Base-by-base conservation (phyloP, 2,113 vertebrate genomes). In the Lanius ludovicianus region DNA sequence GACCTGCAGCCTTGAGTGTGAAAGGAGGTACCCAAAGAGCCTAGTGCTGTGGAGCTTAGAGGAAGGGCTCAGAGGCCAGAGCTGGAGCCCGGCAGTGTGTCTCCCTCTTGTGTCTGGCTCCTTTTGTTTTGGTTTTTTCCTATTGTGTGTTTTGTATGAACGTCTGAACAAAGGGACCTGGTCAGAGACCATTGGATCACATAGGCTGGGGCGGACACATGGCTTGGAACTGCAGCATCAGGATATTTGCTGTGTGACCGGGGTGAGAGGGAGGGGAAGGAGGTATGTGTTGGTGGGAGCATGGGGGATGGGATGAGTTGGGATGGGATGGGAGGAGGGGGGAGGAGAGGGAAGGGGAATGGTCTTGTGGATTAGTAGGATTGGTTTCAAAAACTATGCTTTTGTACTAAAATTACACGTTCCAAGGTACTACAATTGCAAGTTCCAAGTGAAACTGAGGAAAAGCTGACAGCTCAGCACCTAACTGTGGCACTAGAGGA, bases 211-310 rank as follows among this genome's bases (percentile, higher is more conserved):
- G 95, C 93, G 85, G 90, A 96, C 91, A 92, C 87, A 95, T 70
- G 96, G 94, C 80, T 92, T 88, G 86, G 92, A 95, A 96, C 82
- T 96, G 93, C 96, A 92, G 85, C 71, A 93, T 96, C 95, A 97
- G 95, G 96, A 93, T 52, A 95, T 96, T 95, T 93, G 94, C 91
- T 96, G 91, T 93, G 96, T 97, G 96, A 96, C 94, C 86, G 89
- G 96, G 96, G 96, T 97, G 95, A 95, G 95, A 96, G 96, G 96
- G 95, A 95, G 94, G 80, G 89, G 93, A 95, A 88, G 96, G 90
- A 94, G 92, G 94, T 90, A 73, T 78, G 91, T 77, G 78, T 85
- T 85, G 89, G 93, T 90, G 96, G 96, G 95, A 95, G 88, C 90
- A 90, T 89, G 96, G 94, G 93, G 87, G 93, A 92, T 91, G 96